Conservation (phyloP, 2,113 vertebrate genomes). For the Phrynocephalus versicolor region DNA sequence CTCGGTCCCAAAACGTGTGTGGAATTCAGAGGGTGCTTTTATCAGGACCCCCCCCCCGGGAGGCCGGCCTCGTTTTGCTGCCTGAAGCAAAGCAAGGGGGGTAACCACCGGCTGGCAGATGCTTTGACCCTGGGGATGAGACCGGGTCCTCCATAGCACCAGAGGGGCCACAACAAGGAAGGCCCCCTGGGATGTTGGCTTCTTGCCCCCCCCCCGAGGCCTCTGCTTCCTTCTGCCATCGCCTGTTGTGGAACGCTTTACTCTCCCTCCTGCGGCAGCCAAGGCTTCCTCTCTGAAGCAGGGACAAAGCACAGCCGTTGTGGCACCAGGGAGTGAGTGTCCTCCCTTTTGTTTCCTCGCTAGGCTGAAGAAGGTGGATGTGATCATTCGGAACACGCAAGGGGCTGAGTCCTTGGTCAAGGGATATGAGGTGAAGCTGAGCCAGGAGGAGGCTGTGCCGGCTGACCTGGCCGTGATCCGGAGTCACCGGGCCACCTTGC, state of each 20-base stretch:
- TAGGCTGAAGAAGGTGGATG: conserved; percentile 90
- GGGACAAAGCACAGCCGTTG: fast-evolving
- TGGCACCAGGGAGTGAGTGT: fast-evolving
- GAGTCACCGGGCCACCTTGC: conserved; percentile 76
- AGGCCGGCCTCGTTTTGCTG: no score
- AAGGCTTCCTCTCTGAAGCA: neutral
- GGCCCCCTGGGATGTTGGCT: no score
- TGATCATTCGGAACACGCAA: conserved; percentile 83
- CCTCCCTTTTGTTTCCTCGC: neutral
- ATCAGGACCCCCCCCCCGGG: no score
- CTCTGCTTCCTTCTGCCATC: no score
- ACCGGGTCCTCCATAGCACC: no score
- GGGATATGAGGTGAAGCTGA: conserved; percentile 89
- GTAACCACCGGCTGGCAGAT: no score
- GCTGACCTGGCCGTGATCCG: conserved; percentile 84
- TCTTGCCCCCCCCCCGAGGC: no score
- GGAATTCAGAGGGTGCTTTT: neutral
- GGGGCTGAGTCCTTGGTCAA: conserved; percentile 89
- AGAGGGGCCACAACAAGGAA: no score
- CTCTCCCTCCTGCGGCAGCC: neutral
- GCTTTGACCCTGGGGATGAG: no score
- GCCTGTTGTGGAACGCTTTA: no score
- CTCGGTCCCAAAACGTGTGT: neutral
- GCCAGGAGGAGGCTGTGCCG: conserved; percentile 91
- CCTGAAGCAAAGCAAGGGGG: no score